A percentile compares a stretch with the other conserved stretches of the same genome.
phyloP scores from a whole-genome alignment of 2,888 invertebrate species.

The Sesamia inferens region DNA sequence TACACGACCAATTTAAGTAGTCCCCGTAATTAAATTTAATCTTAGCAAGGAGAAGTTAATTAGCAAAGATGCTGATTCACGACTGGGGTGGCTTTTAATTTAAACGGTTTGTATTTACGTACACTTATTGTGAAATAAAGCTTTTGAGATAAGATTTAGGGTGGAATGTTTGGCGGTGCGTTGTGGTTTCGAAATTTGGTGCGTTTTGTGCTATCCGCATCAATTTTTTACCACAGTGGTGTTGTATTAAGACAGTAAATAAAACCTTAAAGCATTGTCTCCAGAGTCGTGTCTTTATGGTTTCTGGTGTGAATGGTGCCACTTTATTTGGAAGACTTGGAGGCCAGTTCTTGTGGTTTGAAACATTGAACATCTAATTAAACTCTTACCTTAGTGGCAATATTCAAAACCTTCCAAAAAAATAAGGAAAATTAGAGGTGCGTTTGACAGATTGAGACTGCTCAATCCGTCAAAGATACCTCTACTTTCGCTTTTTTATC shows the following conservation, averaged over 20 bases:
- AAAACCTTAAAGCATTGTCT: not conserved
- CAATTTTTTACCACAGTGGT: not conserved
- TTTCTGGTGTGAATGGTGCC: not conserved
- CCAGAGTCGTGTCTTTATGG: too few relatives aligned
- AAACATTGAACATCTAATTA: not conserved
- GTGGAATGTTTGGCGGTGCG: conserved; percentile 1
- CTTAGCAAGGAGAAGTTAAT: conserved; percentile 69
- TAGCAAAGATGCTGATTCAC: conserved; percentile 59
- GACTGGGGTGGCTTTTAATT: conserved; percentile 42
- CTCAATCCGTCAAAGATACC: too few relatives aligned
- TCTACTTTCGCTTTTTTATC: too few relatives aligned
- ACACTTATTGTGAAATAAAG: conserved; percentile 6
- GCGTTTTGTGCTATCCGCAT: not conserved
- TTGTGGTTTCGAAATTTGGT: not conserved
- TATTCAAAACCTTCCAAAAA: not conserved
- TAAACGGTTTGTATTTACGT: conserved; percentile 39
- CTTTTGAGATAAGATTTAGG: conserved; percentile 1
- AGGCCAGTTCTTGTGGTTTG: not conserved
- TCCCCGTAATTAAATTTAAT: conserved; percentile 70
- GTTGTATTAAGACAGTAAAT: not conserved
- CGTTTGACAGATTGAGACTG: not conserved
- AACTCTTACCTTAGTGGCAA: too few relatives aligned
- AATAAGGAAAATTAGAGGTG: not conserved
- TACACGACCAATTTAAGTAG: conserved; percentile 69
- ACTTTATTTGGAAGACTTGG: not conserved